phyloP scores from a whole-genome alignment of 2,113 vertebrate genomes.

The Oplegnathus fasciatus region DNA sequence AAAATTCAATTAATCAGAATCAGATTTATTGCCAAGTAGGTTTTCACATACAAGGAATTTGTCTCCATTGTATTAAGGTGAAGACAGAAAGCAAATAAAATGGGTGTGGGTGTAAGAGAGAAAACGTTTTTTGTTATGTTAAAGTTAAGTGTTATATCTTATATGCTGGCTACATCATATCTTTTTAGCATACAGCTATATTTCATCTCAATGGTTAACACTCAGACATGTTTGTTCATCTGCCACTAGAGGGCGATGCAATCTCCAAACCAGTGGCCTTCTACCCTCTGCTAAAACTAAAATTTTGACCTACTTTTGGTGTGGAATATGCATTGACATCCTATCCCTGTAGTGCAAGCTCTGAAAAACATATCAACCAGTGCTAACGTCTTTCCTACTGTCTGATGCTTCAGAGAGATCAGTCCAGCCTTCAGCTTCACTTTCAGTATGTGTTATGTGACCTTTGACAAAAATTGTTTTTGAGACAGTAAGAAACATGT shows the following conservation, averaged over 20 bases:
- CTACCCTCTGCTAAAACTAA: neutral
- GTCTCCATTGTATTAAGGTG: too few species aligned
- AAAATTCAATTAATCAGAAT: too few species aligned
- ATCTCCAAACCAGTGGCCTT: neutral
- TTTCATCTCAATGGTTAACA: neutral
- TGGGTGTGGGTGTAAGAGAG: too few species aligned
- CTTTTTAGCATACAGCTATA: neutral
- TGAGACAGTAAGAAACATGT: neutral
- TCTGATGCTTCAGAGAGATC: neutral
- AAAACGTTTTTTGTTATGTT: too few species aligned
- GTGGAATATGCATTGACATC: neutral
- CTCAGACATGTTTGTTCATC: neutral
- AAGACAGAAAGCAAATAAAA: too few species aligned
- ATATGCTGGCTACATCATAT: too few species aligned
- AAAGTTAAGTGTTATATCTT: too few species aligned
- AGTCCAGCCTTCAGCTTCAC: neutral
- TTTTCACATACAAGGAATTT: too few species aligned
- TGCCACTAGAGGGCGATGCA: slow-evolving; percentile 46
- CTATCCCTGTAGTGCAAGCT: neutral
- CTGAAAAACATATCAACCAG: neutral
- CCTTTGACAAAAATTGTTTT: neutral
- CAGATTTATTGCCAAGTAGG: too few species aligned
- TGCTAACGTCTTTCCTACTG: neutral
- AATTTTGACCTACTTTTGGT: slow-evolving; percentile 38
- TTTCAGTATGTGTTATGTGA: neutral